These are phyloP conservation scores for Protophormia terraenovae DNA, from an alignment of 2,888 invertebrate species.

Conservation along the genomic window DNA sequence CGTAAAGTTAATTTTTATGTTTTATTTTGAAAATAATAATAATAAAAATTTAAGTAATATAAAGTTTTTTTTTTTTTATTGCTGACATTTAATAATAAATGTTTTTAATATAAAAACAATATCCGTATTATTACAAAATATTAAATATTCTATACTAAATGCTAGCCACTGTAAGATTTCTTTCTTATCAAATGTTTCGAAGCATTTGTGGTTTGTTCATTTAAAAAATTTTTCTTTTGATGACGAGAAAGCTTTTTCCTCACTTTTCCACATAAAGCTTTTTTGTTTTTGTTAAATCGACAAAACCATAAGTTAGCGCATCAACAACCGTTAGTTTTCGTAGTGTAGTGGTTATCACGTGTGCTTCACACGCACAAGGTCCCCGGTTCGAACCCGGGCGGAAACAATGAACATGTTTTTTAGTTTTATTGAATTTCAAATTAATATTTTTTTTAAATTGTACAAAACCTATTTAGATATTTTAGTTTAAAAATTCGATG, in stretches of 20 bases:
- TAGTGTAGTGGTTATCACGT: slow-evolving; percentile 75
- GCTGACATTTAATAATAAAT: not conserved
- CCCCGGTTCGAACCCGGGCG: slow-evolving; percentile 77
- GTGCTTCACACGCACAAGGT: slow-evolving; percentile 78
- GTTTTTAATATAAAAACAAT: not conserved
- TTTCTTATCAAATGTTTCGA: not conserved
- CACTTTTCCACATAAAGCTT: not conserved
- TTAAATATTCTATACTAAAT: not conserved
- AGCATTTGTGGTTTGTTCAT: not conserved
- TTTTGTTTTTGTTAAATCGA: not conserved
- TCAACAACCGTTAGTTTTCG: slow-evolving; percentile 52
- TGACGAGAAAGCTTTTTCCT: not conserved
- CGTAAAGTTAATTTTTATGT: no score
- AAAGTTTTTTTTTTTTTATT: not conserved
- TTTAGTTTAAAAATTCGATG: no score
- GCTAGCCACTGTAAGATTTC: not conserved
- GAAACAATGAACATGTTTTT: slow-evolving; percentile 70
- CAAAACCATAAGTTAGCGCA: not conserved
- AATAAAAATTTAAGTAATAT: not conserved
- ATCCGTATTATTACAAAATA: not conserved
- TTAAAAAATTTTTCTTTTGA: not conserved
- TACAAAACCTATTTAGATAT: no score
- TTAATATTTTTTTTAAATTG: no score
- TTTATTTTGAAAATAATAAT: not conserved
- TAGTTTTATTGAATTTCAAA: not conserved